A percentile compares a stretch with the other conserved stretches of the same genome.
Conservation (phyloP, 2,888 invertebrate species). For the Sericinus montela region DNA sequence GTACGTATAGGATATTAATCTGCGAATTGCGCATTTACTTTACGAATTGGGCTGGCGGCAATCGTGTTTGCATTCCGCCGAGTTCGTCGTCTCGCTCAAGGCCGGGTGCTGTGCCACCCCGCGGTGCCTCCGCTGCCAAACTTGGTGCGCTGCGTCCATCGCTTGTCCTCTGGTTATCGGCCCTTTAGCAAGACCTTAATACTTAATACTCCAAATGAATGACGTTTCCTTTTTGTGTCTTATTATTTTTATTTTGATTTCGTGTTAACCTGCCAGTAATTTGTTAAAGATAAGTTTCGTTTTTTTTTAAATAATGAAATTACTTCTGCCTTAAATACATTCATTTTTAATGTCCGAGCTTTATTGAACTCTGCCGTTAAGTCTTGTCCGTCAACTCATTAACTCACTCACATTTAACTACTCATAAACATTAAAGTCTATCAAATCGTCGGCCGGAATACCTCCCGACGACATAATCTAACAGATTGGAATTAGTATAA, state of each 20-base stretch:
- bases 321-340: too few species aligned
- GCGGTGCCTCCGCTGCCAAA: slow-evolving; percentile 47
- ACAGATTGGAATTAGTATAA: too few species aligned
- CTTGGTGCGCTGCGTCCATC: slow-evolving; percentile 10
- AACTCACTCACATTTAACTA: too few species aligned
- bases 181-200: slow-evolving; percentile 2
- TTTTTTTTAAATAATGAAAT: not conserved
- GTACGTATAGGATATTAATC: slow-evolving; percentile 23
- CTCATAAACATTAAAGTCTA: too few species aligned
- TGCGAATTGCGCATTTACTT: slow-evolving; percentile 28
- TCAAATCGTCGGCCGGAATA: too few species aligned
- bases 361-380: too few species aligned
- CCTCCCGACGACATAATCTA: too few species aligned
- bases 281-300: not conserved
- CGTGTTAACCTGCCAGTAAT: not conserved
- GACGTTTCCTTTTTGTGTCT: not conserved
- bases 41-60: slow-evolving; percentile 56
- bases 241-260: not conserved
- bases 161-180: not conserved
- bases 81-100: slow-evolving; percentile 68
- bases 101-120: slow-evolving; percentile 46
- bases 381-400: too few species aligned
- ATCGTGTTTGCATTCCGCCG: slow-evolving; percentile 67
- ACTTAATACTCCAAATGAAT: not conserved
- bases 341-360: too few species aligned